Evolutionary conservation across 2,797 vertebrate species (phyloP).

Genomic region (Megalops cyprinoides): DNA sequence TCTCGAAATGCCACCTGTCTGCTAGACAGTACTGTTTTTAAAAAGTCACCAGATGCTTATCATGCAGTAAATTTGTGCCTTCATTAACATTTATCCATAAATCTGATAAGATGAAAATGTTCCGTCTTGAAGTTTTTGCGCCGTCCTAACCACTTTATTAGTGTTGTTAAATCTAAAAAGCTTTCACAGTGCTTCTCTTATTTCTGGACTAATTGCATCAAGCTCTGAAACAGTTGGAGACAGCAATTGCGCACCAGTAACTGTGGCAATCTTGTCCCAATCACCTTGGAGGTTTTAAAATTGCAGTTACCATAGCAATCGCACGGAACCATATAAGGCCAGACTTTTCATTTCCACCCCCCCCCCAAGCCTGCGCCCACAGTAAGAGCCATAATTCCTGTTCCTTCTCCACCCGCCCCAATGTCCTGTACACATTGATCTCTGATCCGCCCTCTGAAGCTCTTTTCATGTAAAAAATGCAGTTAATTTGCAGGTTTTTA

Average conservation of each 20-base stretch:
- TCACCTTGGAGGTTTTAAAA: background rate
- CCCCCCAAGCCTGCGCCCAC: background rate
- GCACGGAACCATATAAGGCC: slow-evolving; percentile 18
- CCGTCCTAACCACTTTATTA: background rate
- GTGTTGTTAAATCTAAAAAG: background rate
- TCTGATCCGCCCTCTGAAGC: background rate
- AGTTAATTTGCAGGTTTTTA: background rate
- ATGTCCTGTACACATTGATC: too few species aligned
- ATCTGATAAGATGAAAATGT: background rate
- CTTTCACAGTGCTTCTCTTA: background rate
- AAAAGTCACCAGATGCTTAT: background rate
- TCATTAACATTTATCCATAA: background rate
- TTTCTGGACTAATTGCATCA: slow-evolving; percentile 1
- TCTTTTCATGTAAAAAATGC: background rate
- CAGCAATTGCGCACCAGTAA: slow-evolving; percentile 24
- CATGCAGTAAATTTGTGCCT: background rate
- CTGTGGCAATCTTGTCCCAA: slow-evolving; percentile 21
- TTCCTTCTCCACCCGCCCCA: too few species aligned
- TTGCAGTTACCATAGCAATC: slow-evolving; percentile 33
- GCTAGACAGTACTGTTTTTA: background rate
- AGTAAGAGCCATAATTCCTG: background rate
- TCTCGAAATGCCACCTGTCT: background rate
- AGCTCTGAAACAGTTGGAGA: slow-evolving; percentile 19
- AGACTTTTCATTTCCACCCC: slow-evolving; percentile 20
- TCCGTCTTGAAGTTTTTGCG: background rate